These are phyloP conservation scores for Porites evermanni DNA, from an alignment of 92 coral and sea anemone species.

Conservation along the genomic window DNA sequence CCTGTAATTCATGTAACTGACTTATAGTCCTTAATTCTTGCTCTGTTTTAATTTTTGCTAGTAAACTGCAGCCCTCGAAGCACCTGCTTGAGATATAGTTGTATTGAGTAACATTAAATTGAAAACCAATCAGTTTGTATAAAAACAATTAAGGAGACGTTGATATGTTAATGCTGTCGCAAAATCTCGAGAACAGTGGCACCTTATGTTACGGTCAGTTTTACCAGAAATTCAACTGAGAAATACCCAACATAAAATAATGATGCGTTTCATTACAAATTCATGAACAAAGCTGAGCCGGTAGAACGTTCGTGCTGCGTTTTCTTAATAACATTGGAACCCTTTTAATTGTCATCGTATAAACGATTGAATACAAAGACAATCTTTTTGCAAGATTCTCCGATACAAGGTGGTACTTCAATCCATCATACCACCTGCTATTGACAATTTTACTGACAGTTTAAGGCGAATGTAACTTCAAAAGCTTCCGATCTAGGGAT, in stretches of 20 bases:
- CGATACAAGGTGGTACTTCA: neutral
- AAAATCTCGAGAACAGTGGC: neutral
- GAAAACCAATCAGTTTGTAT: slow-evolving; percentile 29
- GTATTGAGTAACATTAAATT: slow-evolving; percentile 10
- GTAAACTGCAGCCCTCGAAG: neutral
- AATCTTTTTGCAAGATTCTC: neutral
- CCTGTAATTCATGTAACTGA: neutral
- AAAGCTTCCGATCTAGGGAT: neutral
- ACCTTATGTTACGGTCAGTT: neutral
- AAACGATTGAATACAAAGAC: neutral
- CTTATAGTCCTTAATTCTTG: neutral
- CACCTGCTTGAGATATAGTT: slow-evolving; percentile 4
- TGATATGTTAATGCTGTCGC: slow-evolving; percentile 8
- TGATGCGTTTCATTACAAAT: neutral
- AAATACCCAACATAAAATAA: neutral
- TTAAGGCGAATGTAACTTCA: neutral
- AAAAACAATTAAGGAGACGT: slow-evolving; percentile 19
- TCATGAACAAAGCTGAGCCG: neutral
- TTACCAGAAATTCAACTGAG: neutral
- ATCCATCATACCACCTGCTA: neutral
- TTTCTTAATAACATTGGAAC: slow-evolving; percentile 1
- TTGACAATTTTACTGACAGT: neutral
- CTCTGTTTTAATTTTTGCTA: neutral
- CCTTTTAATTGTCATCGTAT: neutral
- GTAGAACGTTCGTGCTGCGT: neutral